These are phyloP conservation scores for Brachystomella parvula DNA, from an alignment of 1,140 invertebrate genomes.

Conservation along the genomic window DNA sequence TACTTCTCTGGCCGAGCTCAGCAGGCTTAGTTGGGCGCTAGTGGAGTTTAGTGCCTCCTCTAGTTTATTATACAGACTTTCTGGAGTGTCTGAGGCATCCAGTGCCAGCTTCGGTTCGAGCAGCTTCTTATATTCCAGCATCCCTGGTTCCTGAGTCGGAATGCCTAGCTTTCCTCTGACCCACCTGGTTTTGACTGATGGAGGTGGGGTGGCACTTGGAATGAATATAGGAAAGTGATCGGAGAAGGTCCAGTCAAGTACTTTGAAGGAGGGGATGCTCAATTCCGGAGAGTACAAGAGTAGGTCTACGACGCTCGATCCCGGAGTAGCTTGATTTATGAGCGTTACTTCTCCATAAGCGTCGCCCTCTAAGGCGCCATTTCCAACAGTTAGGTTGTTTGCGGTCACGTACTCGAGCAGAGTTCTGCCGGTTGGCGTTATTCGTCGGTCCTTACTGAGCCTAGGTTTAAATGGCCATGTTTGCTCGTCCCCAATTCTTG, in stretches of 20 bases:
- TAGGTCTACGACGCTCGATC: conserved; percentile 5
- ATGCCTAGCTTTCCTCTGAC: not conserved
- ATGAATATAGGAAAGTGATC: not conserved
- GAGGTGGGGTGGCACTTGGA: not conserved
- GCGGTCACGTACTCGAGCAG: not conserved
- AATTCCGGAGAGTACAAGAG: not conserved
- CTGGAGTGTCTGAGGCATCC: not conserved
- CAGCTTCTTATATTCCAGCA: not conserved
- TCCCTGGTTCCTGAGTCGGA: not conserved
- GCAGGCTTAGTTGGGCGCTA: not conserved
- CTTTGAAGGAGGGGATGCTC: not conserved
- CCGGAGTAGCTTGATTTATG: not conserved
- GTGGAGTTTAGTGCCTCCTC: not conserved
- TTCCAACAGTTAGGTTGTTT: not conserved
- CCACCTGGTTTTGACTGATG: not conserved
- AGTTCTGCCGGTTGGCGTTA: not conserved
- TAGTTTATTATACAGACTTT: not conserved
- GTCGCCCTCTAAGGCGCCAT: not conserved
- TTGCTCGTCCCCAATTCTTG: not conserved
- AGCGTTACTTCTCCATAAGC: not conserved
- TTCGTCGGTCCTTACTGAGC: not conserved
- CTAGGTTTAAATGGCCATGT: not conserved
- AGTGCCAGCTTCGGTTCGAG: not conserved
- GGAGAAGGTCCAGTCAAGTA: not conserved
- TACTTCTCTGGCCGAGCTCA: not conserved